phyloP scores from a whole-genome alignment of 2,888 invertebrate genomes.

The Drosophila hawaiiensis region DNA sequence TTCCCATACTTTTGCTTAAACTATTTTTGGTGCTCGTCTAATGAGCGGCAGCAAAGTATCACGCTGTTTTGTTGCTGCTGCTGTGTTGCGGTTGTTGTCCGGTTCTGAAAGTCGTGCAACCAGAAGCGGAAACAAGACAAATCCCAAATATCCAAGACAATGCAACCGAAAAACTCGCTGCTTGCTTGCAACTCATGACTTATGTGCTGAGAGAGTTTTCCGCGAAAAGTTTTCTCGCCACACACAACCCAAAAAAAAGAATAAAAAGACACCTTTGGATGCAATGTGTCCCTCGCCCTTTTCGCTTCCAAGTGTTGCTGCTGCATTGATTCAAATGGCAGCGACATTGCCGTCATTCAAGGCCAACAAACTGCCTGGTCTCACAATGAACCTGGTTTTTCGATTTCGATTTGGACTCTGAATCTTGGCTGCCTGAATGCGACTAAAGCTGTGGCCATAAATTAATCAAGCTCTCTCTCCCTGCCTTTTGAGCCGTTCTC shows the following conservation, averaged over 20 bases:
- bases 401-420: slow-evolving; percentile 27
- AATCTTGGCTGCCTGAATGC: slow-evolving; percentile 14
- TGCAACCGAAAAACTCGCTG: slow-evolving; percentile 26
- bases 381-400: slow-evolving; percentile 58
- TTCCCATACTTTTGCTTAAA: slow-evolving; percentile 29
- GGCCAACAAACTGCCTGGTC: slow-evolving; percentile 55
- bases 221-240: slow-evolving; percentile 67
- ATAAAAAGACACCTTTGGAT: slow-evolving; percentile 53
- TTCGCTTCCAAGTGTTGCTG: slow-evolving; percentile 2
- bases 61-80: slow-evolving; percentile 23
- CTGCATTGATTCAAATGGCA: slow-evolving; percentile 60
- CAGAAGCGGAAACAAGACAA: slow-evolving; percentile 58
- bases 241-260: slow-evolving; percentile 13
- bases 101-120: slow-evolving; percentile 52
- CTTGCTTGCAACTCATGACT: slow-evolving; percentile 56
- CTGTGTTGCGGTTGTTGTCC: slow-evolving; percentile 31
- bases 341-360: slow-evolving; percentile 65
- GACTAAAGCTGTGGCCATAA: slow-evolving; percentile 57
- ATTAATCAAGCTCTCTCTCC: slow-evolving; percentile 66
- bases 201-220: slow-evolving; percentile 65
- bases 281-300: not conserved
- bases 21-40: slow-evolving; percentile 37
- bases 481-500: slow-evolving; percentile 12
- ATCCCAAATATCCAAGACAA: slow-evolving; percentile 50
- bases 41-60: slow-evolving; percentile 51